Percentiles rank a stretch among this genome's conserved stretches.
phyloP scores from a whole-genome alignment of 2,888 invertebrate genomes.

The Tyria jacobaeae region DNA sequence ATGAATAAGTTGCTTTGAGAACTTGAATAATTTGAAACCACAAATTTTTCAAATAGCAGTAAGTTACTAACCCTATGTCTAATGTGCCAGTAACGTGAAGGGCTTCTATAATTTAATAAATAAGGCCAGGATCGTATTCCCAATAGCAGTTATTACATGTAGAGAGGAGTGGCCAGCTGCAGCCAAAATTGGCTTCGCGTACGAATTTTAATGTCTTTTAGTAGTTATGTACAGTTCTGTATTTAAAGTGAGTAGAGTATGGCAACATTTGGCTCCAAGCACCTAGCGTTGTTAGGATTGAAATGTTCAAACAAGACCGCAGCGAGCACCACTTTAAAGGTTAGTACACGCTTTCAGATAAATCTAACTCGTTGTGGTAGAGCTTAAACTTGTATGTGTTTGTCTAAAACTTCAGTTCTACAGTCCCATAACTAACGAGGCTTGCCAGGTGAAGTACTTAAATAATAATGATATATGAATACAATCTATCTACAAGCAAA shows the following conservation, averaged over 20 bases:
- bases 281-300: slow-evolving; percentile 6
- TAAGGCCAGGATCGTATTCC: slow-evolving; percentile 9
- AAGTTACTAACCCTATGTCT: background rate
- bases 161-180: slow-evolving; percentile 18
- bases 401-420: background rate
- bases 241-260: slow-evolving; percentile 17
- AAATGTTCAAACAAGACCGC: slow-evolving; percentile 10
- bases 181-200: slow-evolving; percentile 16
- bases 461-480: no score
- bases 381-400: background rate
- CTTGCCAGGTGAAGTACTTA: background rate
- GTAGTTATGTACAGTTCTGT: slow-evolving; percentile 20
- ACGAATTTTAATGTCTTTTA: slow-evolving; percentile 21
- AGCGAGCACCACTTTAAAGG: background rate
- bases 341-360: background rate
- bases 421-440: background rate
- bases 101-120: slow-evolving; percentile 8
- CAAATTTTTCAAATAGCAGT: background rate
- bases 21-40: no score
- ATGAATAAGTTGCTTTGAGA: no score
- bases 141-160: slow-evolving; percentile 14
- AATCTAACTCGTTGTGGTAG: background rate
- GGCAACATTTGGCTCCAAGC: slow-evolving; percentile 16
- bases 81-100: background rate
- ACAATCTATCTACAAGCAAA: no score